These are phyloP conservation scores for Heterotilapia buettikoferi DNA, from an alignment of 2,113 vertebrate species.

Conservation along the genomic window DNA sequence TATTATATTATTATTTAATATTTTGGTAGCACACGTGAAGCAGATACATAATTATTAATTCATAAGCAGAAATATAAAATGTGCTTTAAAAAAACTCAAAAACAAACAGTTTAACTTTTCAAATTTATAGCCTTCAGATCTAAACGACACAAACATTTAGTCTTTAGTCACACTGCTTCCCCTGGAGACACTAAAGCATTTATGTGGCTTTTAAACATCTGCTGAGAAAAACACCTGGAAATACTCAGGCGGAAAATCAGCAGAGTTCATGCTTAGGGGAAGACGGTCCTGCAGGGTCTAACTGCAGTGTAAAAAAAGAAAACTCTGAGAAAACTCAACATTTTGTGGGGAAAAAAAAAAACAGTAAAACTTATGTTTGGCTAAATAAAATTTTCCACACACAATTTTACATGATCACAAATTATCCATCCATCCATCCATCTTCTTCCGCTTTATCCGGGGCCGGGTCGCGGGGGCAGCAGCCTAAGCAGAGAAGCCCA, in stretches of 20 bases:
- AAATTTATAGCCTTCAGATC: background rate
- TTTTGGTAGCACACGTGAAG: background rate
- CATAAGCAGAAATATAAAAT: background rate
- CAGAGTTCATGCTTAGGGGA: background rate
- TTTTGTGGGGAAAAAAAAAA: accelerated
- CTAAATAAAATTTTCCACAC: background rate
- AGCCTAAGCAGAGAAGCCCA: no score
- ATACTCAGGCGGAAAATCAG: background rate
- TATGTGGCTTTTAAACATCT: background rate
- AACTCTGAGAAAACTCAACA: background rate
- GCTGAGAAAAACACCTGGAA: background rate
- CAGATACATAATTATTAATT: background rate
- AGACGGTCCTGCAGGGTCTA: background rate
- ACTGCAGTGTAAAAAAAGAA: background rate
- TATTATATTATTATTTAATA: background rate
- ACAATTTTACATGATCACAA: background rate
- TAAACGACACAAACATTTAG: background rate
- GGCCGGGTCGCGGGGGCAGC: no score
- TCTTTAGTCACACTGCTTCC: background rate
- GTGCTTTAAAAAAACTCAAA: background rate
- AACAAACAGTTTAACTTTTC: background rate
- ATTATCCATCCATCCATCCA: no score
- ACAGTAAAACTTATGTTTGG: background rate
- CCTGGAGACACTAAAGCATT: background rate
- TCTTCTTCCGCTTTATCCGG: no score